These are phyloP conservation scores for Reticulitermes speratus DNA, from an alignment of 1,140 invertebrate species.

Conservation along the genomic window DNA sequence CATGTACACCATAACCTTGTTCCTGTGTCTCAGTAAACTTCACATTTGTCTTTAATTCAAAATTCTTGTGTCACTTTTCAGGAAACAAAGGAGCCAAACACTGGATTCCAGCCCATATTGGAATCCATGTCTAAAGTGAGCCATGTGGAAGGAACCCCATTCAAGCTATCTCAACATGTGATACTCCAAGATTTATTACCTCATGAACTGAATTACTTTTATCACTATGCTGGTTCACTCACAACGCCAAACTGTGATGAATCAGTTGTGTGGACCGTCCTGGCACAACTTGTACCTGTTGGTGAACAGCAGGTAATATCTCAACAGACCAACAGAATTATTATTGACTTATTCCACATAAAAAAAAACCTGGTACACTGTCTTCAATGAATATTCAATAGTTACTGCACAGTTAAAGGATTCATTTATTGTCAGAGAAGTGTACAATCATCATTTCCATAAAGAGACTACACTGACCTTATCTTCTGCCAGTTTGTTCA, in stretches of 20 bases:
- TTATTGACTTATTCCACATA: too few relatives aligned
- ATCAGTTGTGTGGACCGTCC: slow-evolving; percentile 71
- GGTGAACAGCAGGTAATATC: slow-evolving; percentile 55
- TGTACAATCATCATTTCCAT: too few relatives aligned
- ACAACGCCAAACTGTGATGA: slow-evolving; percentile 75
- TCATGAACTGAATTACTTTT: slow-evolving; percentile 55
- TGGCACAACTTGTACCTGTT: slow-evolving; percentile 59
- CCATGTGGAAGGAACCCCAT: background rate
- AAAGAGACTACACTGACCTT: too few relatives aligned
- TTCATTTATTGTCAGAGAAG: too few relatives aligned
- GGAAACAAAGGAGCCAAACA: slow-evolving; percentile 27
- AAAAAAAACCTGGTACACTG: too few relatives aligned
- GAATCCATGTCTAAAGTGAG: background rate
- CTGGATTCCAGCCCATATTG: slow-evolving; percentile 35
- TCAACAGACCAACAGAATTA: background rate
- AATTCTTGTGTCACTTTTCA: slow-evolving; percentile 39
- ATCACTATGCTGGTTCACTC: slow-evolving; percentile 69
- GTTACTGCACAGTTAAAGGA: too few relatives aligned
- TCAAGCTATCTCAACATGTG: slow-evolving; percentile 30
- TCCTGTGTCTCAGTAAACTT: too few relatives aligned
- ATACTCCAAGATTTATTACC: slow-evolving; percentile 46
- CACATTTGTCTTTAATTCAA: slow-evolving; percentile 19
- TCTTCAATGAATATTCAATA: too few relatives aligned
- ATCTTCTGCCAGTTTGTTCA: too few relatives aligned
- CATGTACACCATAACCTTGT: too few relatives aligned